Conservation (phyloP, 2,113 vertebrate species). For the Beaufortia kweichowensis region DNA sequence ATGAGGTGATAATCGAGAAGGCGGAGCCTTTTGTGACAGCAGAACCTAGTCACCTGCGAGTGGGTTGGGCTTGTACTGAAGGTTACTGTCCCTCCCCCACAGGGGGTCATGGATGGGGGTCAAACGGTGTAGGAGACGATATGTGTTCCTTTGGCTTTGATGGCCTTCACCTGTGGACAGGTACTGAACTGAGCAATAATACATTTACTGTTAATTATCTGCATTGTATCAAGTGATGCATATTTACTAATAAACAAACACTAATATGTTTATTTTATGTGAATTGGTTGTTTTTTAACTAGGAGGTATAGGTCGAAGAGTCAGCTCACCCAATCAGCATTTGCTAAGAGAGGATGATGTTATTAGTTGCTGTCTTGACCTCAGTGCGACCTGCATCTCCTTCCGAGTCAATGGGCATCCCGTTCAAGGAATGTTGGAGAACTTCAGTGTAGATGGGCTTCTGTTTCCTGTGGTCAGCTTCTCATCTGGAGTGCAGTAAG, state of each 20-base stretch:
- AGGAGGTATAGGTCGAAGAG: constrained; percentile 87
- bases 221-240: too few species aligned
- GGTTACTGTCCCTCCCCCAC: constrained; percentile 86
- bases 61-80: constrained; percentile 91
- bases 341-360: constrained; percentile 86
- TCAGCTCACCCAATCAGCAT: constrained; percentile 87
- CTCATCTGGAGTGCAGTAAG: constrained; percentile 92
- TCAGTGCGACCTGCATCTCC: constrained; percentile 86
- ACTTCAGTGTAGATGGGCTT: constrained; percentile 85
- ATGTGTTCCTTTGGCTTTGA: constrained; percentile 93
- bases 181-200: constrained; percentile 61
- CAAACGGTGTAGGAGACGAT: constrained; percentile 90
- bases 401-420: constrained; percentile 94
- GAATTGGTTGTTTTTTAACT: constrained; percentile 2
- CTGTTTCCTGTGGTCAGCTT: constrained; percentile 93
- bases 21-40: constrained; percentile 85
- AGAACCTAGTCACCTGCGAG: constrained; percentile 89
- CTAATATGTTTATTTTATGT: too few species aligned
- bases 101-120: constrained; percentile 88
- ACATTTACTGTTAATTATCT: neutral
- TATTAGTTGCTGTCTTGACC: constrained; percentile 92
- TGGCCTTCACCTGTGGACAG: constrained; percentile 93
- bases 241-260: too few species aligned
- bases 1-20: constrained; percentile 88
- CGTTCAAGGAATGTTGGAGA: constrained; percentile 97